These are phyloP conservation scores for Gonioctena quinquepunctata DNA, from an alignment of 1,140 invertebrate species.

Conservation along the genomic window DNA sequence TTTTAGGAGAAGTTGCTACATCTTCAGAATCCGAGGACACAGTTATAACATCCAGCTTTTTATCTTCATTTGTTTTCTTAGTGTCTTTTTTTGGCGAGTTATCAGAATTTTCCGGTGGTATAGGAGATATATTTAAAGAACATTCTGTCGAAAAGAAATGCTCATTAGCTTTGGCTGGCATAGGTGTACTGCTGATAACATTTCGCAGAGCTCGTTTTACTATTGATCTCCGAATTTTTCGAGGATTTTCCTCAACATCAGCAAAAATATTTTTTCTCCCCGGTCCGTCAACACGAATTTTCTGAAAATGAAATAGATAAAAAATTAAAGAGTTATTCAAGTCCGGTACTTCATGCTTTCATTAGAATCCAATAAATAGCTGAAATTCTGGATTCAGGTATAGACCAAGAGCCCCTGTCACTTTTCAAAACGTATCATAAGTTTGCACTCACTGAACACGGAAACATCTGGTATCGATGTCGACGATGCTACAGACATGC, in stretches of 20 bases:
- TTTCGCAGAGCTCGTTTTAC: background rate
- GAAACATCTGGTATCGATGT: too few relatives aligned
- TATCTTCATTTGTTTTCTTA: background rate
- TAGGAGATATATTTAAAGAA: constrained; percentile 1
- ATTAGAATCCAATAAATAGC: too few relatives aligned
- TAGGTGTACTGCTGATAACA: background rate
- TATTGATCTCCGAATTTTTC: background rate
- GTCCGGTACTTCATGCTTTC: too few relatives aligned
- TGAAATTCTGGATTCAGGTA: too few relatives aligned
- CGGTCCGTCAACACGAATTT: background rate
- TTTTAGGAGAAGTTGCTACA: too few relatives aligned
- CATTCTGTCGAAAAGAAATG: background rate
- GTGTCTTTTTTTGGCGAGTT: background rate
- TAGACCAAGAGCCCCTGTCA: too few relatives aligned
- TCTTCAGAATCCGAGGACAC: background rate
- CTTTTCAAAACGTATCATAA: too few relatives aligned
- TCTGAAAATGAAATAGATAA: background rate
- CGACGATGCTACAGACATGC: too few relatives aligned
- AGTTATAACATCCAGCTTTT: background rate
- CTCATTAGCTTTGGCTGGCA: background rate
- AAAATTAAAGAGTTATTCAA: too few relatives aligned
- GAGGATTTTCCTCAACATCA: background rate
- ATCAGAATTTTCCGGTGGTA: background rate
- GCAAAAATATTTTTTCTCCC: background rate
- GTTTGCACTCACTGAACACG: too few relatives aligned